Evolutionary conservation across 1,140 invertebrate species (phyloP).

Genomic region (Atta colombica): DNA sequence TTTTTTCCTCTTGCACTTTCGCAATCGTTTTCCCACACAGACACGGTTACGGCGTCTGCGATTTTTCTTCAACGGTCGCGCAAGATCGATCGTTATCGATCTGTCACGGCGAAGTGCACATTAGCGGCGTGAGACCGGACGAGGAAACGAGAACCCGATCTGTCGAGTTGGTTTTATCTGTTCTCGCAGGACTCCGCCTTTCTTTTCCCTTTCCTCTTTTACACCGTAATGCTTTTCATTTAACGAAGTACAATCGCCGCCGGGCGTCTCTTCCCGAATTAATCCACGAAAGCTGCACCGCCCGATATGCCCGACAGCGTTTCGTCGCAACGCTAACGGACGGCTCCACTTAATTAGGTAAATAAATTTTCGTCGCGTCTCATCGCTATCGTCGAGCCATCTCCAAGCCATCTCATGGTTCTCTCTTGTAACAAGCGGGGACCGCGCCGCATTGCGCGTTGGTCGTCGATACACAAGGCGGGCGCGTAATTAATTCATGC

Average conservation of each 20-base stretch:
- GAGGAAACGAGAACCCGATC: constrained; percentile 14
- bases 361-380: constrained; percentile 67
- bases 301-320: constrained; percentile 46
- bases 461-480: constrained; percentile 58
- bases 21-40: neutral
- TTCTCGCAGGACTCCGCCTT: neutral
- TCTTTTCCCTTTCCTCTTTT: neutral
- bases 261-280: constrained; percentile 48
- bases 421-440: constrained; percentile 14
- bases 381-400: constrained; percentile 11
- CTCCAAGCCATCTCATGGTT: neutral
- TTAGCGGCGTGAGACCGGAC: neutral
- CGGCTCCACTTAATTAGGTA: constrained; percentile 62
- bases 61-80: constrained; percentile 13
- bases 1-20: neutral
- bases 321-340: constrained; percentile 35
- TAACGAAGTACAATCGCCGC: constrained; percentile 60
- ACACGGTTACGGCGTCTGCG: neutral
- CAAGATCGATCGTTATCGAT: constrained; percentile 49
- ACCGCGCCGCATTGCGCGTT: constrained; percentile 2
- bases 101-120: neutral
- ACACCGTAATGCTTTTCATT: constrained; percentile 54
- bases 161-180: constrained; percentile 23
- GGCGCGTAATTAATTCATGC: constrained; percentile 60
- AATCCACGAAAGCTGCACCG: constrained; percentile 50